Evolutionary conservation across 2,113 vertebrate species (phyloP).

Genomic region (Callospermophilus lateralis): DNA sequence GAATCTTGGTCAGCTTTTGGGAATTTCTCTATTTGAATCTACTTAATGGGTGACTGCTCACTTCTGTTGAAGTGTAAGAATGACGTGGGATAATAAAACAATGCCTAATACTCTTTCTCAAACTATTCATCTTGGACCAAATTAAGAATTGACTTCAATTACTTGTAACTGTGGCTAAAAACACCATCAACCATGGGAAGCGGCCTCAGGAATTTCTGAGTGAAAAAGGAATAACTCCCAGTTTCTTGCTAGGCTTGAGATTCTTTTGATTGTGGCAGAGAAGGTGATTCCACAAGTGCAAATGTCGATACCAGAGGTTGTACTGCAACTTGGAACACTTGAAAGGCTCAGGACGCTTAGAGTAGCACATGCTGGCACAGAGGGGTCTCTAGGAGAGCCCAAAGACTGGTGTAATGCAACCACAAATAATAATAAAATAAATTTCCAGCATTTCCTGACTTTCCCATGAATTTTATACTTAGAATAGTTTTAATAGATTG

Average conservation of each 20-base stretch:
- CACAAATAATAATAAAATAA: background rate
- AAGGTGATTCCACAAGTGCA: background rate
- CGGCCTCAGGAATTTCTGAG: background rate
- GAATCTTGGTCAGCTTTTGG: background rate
- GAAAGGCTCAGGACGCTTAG: background rate
- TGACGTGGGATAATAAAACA: background rate
- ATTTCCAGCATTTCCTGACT: background rate
- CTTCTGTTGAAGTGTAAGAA: background rate
- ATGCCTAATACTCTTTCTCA: background rate
- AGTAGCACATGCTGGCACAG: background rate
- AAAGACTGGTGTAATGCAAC: background rate
- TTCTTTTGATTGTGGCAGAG: background rate
- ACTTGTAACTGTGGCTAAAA: background rate
- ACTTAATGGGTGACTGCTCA: background rate
- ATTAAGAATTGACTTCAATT: background rate
- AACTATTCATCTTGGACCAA: slow-evolving; percentile 37
- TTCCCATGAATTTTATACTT: background rate
- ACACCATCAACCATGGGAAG: background rate
- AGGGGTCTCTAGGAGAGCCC: background rate
- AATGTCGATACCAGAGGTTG: background rate
- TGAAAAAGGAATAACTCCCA: background rate
- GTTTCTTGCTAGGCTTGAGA: background rate
- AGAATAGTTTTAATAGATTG: background rate
- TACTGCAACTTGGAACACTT: background rate
- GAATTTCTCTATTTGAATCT: background rate